These are phyloP conservation scores for Lithophane leautieri DNA, from an alignment of 2,888 invertebrate species.

Conservation along the genomic window DNA sequence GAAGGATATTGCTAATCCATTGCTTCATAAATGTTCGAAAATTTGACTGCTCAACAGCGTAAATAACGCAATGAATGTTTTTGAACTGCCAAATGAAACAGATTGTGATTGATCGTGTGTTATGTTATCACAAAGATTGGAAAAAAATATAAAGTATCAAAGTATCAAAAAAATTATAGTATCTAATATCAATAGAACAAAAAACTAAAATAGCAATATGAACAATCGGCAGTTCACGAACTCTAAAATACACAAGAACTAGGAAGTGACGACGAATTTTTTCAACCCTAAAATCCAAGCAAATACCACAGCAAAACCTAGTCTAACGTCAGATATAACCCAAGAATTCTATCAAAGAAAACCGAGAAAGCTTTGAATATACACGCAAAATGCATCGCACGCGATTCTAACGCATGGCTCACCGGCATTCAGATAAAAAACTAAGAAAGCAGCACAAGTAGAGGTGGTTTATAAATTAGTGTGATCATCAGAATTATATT, in stretches of 20 bases:
- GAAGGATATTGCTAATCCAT: no score
- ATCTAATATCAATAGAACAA: no score
- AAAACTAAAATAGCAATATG: background rate
- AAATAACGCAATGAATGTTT: no score
- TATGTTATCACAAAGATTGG: no score
- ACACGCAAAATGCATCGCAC: conserved; percentile 67
- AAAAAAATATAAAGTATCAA: no score
- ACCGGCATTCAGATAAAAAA: conserved; percentile 69
- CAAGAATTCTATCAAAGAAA: conserved; percentile 66
- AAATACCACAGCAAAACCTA: conserved; percentile 34
- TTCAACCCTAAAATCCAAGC: background rate
- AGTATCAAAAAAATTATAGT: background rate
- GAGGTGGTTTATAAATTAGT: conserved; percentile 65
- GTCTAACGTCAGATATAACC: conserved; percentile 47
- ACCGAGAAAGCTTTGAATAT: conserved; percentile 65
- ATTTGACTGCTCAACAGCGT: no score
- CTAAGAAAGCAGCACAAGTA: conserved; percentile 65
- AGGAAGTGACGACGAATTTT: background rate
- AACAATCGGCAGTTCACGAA: no score
- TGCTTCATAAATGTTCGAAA: no score
- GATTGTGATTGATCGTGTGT: no score
- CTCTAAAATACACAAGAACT: background rate
- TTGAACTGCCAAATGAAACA: no score
- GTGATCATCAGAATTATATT: conserved; percentile 45
- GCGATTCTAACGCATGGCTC: conserved; percentile 64